Conservation (phyloP, 1,140 invertebrate genomes). For the Heliconius hewitsoni region DNA sequence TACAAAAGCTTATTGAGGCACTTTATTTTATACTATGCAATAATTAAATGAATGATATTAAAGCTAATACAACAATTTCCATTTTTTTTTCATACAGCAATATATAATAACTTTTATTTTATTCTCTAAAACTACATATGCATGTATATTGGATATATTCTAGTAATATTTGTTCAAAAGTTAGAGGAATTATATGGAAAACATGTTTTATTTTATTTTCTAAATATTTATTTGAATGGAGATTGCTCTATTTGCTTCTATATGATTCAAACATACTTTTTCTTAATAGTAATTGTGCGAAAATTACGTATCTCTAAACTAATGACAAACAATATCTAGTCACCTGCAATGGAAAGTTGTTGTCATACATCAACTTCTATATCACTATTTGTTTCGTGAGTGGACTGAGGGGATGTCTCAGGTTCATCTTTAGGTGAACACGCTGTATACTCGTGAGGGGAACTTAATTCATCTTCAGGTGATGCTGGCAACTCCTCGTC, state of each 20-base stretch:
- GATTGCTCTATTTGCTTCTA: no score
- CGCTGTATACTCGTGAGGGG: slow-evolving; percentile 59
- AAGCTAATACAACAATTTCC: no score
- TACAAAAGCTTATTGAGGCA: slow-evolving; percentile 16
- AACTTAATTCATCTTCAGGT: slow-evolving; percentile 63
- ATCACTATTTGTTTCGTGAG: slow-evolving; percentile 67
- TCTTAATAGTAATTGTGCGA: slow-evolving; percentile 15
- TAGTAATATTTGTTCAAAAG: no score
- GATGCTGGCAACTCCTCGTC: slow-evolving; percentile 67
- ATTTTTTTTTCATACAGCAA: no score
- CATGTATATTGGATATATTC: no score
- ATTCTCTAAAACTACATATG: no score
- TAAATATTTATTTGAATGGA: no score
- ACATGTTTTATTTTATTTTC: no score
- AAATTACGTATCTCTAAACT: slow-evolving; percentile 17
- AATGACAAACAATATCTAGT: slow-evolving; percentile 44
- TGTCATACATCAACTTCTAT: slow-evolving; percentile 79
- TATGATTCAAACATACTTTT: not conserved
- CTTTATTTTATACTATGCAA: slow-evolving; percentile 18
- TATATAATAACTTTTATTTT: no score
- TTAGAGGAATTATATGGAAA: no score
- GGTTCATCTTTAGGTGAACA: slow-evolving; percentile 60
- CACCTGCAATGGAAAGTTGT: slow-evolving; percentile 51
- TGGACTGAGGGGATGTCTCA: slow-evolving; percentile 59
- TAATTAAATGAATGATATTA: not conserved